phyloP scores from a whole-genome alignment of 2,888 invertebrate genomes.

The Ennomos erosarius region DNA sequence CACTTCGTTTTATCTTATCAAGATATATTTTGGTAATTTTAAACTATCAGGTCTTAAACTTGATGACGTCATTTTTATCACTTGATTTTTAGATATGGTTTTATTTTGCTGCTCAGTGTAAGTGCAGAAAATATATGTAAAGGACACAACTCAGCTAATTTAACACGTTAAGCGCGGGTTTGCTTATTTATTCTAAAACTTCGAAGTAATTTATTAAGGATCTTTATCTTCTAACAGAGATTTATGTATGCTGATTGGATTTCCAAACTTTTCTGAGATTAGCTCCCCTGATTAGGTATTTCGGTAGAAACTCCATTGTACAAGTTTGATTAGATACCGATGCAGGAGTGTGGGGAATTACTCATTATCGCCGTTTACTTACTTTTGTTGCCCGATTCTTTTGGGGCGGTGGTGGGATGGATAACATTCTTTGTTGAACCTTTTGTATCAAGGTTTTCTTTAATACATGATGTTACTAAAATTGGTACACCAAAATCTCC shows the following conservation, averaged over 20 bases:
- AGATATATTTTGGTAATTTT: conserved; percentile 27
- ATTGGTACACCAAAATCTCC: too few relatives aligned
- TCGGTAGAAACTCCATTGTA: conserved; percentile 63
- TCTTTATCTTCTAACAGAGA: conserved; percentile 52
- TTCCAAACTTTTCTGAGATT: conserved; percentile 54
- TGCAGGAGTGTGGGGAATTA: conserved; percentile 55
- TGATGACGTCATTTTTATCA: conserved; percentile 18
- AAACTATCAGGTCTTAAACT: conserved; percentile 15
- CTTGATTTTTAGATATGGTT: conserved; percentile 5
- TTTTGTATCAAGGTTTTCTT: conserved; percentile 10
- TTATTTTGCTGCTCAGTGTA: neutral
- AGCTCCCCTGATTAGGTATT: conserved; percentile 64
- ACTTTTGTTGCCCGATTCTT: conserved; percentile 47
- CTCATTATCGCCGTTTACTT: conserved; percentile 58
- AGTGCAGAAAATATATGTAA: conserved; percentile 5
- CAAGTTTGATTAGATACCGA: conserved; percentile 73
- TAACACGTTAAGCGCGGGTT: conserved; percentile 9
- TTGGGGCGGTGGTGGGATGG: conserved; percentile 32
- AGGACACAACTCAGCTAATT: conserved; percentile 4
- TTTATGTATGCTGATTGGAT: conserved; percentile 68
- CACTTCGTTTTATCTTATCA: conserved; percentile 30
- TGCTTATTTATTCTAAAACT: conserved; percentile 36
- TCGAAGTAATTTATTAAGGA: conserved; percentile 48
- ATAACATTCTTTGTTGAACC: conserved; percentile 9
- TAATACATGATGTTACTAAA: too few relatives aligned